A percentile compares a stretch with the other conserved stretches of the same genome.
These are phyloP conservation scores for Hetaerina americana DNA, from an alignment of 1,140 invertebrate species.

Conservation along the genomic window DNA sequence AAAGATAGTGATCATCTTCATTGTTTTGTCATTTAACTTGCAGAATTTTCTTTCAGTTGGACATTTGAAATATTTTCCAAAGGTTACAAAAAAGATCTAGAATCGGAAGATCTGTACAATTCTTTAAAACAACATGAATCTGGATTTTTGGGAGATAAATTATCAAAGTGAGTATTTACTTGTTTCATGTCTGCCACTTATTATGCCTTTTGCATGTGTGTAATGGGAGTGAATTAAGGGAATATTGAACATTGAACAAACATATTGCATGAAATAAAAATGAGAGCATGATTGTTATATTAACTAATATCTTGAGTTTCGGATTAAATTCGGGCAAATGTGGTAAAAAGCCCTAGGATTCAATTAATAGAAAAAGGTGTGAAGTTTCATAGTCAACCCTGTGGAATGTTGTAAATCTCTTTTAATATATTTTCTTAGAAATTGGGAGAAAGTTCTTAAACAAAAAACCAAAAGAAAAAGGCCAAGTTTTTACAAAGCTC, in stretches of 20 bases:
- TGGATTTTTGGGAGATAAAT: conserved; percentile 15
- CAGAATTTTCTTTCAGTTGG: neutral
- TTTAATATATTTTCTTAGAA: conserved; percentile 15
- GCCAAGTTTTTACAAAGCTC: conserved; percentile 37
- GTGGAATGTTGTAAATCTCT: conserved; percentile 16
- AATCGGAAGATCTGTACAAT: conserved; percentile 20
- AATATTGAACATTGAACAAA: neutral
- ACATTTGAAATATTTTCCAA: conserved; percentile 6
- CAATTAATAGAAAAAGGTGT: conserved; percentile 15
- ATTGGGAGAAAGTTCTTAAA: conserved; percentile 18
- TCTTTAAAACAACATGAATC: conserved; percentile 18
- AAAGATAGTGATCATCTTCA: neutral
- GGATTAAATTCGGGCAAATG: neutral
- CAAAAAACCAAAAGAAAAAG: conserved; percentile 22
- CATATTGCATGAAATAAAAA: neutral
- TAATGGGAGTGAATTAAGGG: neutral
- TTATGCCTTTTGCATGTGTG: neutral
- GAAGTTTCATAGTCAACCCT: conserved; percentile 25
- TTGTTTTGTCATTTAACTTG: neutral
- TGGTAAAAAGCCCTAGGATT: neutral
- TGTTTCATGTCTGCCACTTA: neutral
- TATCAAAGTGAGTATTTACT: conserved; percentile 24
- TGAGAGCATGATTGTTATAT: too few relatives aligned
- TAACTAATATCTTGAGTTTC: too few relatives aligned
- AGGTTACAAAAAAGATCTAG: conserved; percentile 19